A percentile compares a stretch with the other conserved stretches of the same genome.
Conservation (phyloP, 2,113 vertebrate genomes). For the Paracanthobrama guichenoti region DNA sequence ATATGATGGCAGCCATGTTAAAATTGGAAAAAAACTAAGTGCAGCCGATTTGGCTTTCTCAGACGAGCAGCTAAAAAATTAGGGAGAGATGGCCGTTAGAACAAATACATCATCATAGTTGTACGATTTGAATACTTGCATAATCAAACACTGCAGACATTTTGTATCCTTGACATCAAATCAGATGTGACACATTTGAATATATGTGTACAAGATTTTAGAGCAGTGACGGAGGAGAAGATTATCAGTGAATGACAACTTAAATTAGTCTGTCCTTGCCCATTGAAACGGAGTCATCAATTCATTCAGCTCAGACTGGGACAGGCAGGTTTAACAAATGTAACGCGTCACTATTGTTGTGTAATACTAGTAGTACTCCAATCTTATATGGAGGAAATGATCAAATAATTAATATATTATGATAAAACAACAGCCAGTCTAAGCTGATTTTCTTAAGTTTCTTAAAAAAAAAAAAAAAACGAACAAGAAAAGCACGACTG, state of each 20-base stretch:
- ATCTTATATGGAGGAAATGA: not conserved
- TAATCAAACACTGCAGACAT: not conserved
- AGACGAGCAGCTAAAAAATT: slow-evolving; percentile 82
- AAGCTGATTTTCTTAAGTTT: not conserved
- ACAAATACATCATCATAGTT: not conserved
- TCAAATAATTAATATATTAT: not conserved
- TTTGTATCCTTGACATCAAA: not conserved
- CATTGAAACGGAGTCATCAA: not conserved
- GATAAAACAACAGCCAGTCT: too few species aligned
- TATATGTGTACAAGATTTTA: not conserved
- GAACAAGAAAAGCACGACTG: too few species aligned
- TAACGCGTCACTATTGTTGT: not conserved
- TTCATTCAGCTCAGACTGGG: not conserved
- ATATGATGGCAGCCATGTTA: slow-evolving; percentile 91
- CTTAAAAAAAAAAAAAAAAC: too few species aligned
- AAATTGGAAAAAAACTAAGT: slow-evolving; percentile 85
- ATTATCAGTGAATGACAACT: not conserved
- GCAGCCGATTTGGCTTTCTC: slow-evolving; percentile 80
- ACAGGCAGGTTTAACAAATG: not conserved
- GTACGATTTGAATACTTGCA: not conserved
- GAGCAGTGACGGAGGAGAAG: not conserved
- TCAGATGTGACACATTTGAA: not conserved
- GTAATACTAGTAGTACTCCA: not conserved
- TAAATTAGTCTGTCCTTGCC: not conserved
- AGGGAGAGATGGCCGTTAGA: slow-evolving; percentile 13